Evolutionary conservation across 2,113 vertebrate species (phyloP), one percentile per base, ranked within the genome.

Genomic region (Trichomycterus rosablanca): DNA sequence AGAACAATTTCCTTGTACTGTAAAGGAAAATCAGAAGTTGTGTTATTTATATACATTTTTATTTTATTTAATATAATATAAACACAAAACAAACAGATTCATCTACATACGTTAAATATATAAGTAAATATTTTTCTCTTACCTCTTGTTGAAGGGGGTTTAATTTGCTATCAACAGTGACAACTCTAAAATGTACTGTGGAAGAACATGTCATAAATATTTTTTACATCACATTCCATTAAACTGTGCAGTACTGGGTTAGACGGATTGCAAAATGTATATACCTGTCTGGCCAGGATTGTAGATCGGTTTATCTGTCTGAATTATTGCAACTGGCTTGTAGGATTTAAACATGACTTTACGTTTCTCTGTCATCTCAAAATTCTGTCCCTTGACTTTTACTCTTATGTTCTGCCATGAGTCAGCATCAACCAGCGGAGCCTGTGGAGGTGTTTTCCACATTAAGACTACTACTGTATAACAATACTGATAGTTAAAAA

Each of bases 271-370:
- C 28, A 28, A 20, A 9, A 24, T 37, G 14, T 2, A 22, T 10
- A 68, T 75, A 84, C 85, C 79, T 43, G 79, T 81, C 69, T 87
- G 83, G 74, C 85, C 83, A 3, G 83, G 83, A 10, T 77, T 76
- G 68, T 86, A 86, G 65, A 85, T 74, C 0, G 82, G 80, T 76
- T 83, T 84, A 52, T 84, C 81, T 0, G 81, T 84, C 58, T 83
- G 84, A 55, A 83, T 20, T n/a, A 86, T 81, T 1, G 69, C 74
- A 23, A 39, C 11, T 6, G 63, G 61, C 2, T 30, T 1, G 37
- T 75, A 76, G 20, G 4, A 19, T 68, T 18, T 71, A 49, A 81
- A 59, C 71, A 74, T 5, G 37, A 87, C 79, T 59, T 78, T 86
- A 10, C 63, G 71, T 55, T 66, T 50, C 45, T 83, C 70, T 37